Conservation (phyloP, 2,888 invertebrate genomes). For the Steinernema scapterisci region DNA sequence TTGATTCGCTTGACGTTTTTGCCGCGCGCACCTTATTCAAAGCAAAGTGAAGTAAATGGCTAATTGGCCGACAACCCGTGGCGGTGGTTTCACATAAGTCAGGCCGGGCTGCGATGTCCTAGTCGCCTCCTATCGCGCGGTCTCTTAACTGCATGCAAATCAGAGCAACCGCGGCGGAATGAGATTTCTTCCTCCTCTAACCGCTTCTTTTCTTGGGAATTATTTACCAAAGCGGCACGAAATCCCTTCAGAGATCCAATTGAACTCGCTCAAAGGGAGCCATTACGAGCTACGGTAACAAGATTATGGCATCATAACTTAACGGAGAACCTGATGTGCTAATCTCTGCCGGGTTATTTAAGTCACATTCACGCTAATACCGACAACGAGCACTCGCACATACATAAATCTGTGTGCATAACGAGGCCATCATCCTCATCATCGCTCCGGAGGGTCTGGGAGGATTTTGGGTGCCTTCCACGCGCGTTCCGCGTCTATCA, state of each 20-base stretch:
- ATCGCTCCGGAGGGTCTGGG: too few relatives aligned
- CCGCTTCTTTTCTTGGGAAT: conserved; percentile 2
- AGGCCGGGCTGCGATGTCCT: neutral
- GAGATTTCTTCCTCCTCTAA: conserved; percentile 7
- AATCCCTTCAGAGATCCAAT: conserved; percentile 27
- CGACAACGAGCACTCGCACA: neutral
- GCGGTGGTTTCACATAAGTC: conserved; percentile 22
- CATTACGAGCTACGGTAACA: conserved; percentile 29
- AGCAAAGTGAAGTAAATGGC: conserved; percentile 12
- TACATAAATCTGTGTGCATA: too few relatives aligned
- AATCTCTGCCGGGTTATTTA: too few relatives aligned
- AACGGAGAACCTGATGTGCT: neutral
- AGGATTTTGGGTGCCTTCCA: too few relatives aligned
- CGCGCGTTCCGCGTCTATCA: neutral
- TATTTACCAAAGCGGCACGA: conserved; percentile 30
- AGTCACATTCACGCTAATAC: neutral
- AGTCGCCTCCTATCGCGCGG: neutral
- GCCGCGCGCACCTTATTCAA: conserved; percentile 25
- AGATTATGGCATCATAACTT: conserved; percentile 12
- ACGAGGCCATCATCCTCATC: too few relatives aligned
- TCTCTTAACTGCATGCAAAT: conserved; percentile 20
- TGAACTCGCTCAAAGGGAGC: conserved; percentile 14
- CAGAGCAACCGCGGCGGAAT: neutral
- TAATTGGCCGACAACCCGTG: conserved; percentile 21
- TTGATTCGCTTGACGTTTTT: neutral